These are phyloP conservation scores for Pelagia noctiluca DNA, from an alignment of 30 jellyfish, hydroid and myxozoan genomes.

Conservation along the genomic window DNA sequence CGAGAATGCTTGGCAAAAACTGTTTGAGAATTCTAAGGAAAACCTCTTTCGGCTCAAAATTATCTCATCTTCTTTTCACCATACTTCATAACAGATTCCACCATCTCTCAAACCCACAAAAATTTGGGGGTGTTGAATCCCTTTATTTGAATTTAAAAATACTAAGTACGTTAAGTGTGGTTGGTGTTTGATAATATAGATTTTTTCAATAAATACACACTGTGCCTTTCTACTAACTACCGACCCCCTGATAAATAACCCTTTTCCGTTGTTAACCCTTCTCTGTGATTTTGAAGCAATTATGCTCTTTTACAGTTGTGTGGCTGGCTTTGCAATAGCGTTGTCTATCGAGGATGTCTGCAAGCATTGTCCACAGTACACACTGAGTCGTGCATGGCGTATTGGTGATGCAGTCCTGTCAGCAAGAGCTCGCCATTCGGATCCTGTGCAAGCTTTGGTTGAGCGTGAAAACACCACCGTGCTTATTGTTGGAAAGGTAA, in stretches of 20 bases:
- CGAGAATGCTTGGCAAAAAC: too few relatives aligned
- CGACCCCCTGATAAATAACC: not conserved
- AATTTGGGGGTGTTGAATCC: too few relatives aligned
- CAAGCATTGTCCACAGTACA: slow-evolving; percentile 21
- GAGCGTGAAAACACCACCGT: slow-evolving; percentile 38
- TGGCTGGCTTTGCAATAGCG: slow-evolving; percentile 58
- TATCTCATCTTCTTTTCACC: too few relatives aligned
- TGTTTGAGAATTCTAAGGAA: too few relatives aligned
- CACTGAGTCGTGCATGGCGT: slow-evolving; percentile 79
- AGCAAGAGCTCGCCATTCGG: slow-evolving; percentile 45
- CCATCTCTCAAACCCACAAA: too few relatives aligned
- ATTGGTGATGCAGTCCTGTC: slow-evolving; percentile 60
- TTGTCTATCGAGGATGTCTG: slow-evolving; percentile 19
- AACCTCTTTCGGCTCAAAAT: too few relatives aligned
- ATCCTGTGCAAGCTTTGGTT: slow-evolving; percentile 49
- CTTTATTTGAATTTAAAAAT: too few relatives aligned
- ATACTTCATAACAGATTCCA: too few relatives aligned
- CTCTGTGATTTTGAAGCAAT: not conserved
- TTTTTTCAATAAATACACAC: not conserved
- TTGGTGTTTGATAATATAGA: not conserved
- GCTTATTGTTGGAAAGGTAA: slow-evolving; percentile 70
- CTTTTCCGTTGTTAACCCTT: too few relatives aligned
- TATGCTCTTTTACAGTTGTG: slow-evolving; percentile 40
- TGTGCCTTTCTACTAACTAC: slow-evolving; percentile 2
- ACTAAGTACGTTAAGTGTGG: too few relatives aligned